Evolutionary conservation across 2,113 vertebrate genomes (phyloP), one percentile per base, ranked within the genome.

Genomic region (Aptenodytes forsteri): DNA sequence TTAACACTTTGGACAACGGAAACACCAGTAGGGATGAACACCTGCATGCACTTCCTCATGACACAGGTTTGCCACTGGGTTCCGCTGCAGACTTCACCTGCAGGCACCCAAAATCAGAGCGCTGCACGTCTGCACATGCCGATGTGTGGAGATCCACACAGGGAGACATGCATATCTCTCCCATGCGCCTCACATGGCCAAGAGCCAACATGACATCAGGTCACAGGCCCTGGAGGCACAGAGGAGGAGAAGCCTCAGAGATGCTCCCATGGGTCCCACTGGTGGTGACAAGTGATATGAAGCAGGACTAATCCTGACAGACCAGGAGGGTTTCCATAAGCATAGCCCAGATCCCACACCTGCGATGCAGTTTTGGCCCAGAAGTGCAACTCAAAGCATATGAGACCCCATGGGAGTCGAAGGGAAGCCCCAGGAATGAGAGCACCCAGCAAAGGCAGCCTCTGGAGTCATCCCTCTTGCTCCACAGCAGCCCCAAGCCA

Each of bases 61-160:
- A 86, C 32, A 67, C 8, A 47, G 38, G 30, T 80, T 40, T 87
- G 34, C 46, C n/a, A 52, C 38, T 25, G 25, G 5, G 38, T 58
- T n/a, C n/a, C 9, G 11, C 56, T 90, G 52, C 58, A 46, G 49
- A 65, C 30, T 54, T 89, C 30, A 65, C 49, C 76, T 78, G 59
- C 25, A 71, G 38, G 38, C 38, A 87, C 29, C 38, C 44, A 71
- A 79, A 87, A 88, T 59, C 65, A 34, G 46, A 34, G 46, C 8
- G 5, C 50, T 49, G 49, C 67, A 69, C 0, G 0, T 36, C 49
- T 4, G 2, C n/a, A 84, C 13, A 17, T 5, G 78, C 25, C 3
- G 0, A 26, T 2, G 22, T 34, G 46, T 10, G 18, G 40, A 65
- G 54, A 67, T 49, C 10, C 52, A 49, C 29, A 13, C 3, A n/a